A percentile compares a stretch with the other conserved stretches of the same genome.
These are phyloP conservation scores for Anhinga anhinga DNA, from an alignment of 2,113 vertebrate genomes.

Conservation along the genomic window DNA sequence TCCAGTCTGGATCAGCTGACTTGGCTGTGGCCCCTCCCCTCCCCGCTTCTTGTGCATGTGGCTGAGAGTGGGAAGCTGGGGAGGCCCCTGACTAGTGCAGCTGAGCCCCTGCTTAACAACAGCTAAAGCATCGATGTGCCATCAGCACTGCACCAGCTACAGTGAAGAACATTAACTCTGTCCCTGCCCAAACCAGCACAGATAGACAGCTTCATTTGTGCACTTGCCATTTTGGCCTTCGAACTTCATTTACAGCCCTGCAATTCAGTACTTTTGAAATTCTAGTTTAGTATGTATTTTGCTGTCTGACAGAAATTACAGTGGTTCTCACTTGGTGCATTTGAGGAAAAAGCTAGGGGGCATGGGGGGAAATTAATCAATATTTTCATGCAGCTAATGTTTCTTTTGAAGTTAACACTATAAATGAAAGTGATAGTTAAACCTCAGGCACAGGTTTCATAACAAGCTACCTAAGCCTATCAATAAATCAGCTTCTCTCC, in stretches of 20 bases:
- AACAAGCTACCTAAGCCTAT: not conserved
- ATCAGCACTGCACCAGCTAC: too few species aligned
- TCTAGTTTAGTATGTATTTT: not conserved
- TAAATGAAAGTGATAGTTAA: not conserved
- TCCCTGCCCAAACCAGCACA: too few species aligned
- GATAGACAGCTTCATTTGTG: not conserved
- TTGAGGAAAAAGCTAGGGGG: not conserved
- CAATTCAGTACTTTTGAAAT: not conserved
- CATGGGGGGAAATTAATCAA: not conserved
- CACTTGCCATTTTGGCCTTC: not conserved
- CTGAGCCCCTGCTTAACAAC: too few species aligned
- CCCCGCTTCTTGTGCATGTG: too few species aligned
- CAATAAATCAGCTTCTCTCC: too few species aligned
- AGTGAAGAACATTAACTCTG: too few species aligned
- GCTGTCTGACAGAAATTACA: not conserved
- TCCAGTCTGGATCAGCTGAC: too few species aligned
- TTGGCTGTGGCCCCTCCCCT: too few species aligned
- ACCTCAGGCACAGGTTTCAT: not conserved
- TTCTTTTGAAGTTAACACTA: constrained; percentile 5
- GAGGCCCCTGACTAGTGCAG: too few species aligned
- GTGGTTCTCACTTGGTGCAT: not conserved
- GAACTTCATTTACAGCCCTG: not conserved
- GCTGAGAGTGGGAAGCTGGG: too few species aligned
- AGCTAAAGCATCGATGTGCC: too few species aligned
- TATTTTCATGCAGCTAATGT: not conserved